phyloP scores from a whole-genome alignment of 2,888 invertebrate species.

The Octodonta nipae region DNA sequence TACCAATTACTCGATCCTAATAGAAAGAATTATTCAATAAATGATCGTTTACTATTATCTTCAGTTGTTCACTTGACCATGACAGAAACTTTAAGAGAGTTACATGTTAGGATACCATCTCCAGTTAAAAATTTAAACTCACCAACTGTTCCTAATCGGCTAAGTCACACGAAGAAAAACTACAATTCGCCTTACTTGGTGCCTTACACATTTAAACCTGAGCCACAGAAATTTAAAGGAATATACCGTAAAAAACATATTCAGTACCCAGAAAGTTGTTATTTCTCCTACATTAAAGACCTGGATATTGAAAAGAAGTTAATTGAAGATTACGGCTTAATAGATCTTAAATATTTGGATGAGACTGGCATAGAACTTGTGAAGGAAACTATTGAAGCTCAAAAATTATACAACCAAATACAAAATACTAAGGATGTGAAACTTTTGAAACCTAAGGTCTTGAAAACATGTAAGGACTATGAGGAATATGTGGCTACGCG shows the following conservation, averaged over 20 bases:
- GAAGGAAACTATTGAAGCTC: constrained; percentile 19
- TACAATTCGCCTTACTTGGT: constrained; percentile 28
- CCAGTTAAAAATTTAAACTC: too few relatives aligned
- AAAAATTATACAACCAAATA: constrained; percentile 16
- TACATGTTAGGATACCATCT: constrained; percentile 34
- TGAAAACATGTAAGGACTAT: constrained; percentile 3
- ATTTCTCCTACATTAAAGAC: constrained; percentile 24
- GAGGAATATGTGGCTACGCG: neutral
- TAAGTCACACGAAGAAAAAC: constrained; percentile 8
- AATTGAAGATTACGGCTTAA: too few relatives aligned
- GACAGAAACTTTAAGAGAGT: constrained; percentile 27
- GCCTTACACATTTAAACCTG: constrained; percentile 17
- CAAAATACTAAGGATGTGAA: constrained; percentile 8
- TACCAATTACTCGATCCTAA: constrained; percentile 27
- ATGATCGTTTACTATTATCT: constrained; percentile 32
- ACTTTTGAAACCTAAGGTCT: constrained; percentile 16
- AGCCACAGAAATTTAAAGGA: constrained; percentile 19
- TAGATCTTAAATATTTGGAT: too few relatives aligned
- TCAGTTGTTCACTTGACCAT: constrained; percentile 31
- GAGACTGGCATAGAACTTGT: constrained; percentile 14
- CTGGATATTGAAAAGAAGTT: too few relatives aligned
- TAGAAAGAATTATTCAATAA: constrained; percentile 27
- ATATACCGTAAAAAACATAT: constrained; percentile 24
- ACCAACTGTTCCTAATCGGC: too few relatives aligned
- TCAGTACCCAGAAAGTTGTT: constrained; percentile 27